Percentiles rank a stretch among this genome's conserved stretches.
Conservation (phyloP, 2,888 invertebrate species). For the Charanyca ferruginea region DNA sequence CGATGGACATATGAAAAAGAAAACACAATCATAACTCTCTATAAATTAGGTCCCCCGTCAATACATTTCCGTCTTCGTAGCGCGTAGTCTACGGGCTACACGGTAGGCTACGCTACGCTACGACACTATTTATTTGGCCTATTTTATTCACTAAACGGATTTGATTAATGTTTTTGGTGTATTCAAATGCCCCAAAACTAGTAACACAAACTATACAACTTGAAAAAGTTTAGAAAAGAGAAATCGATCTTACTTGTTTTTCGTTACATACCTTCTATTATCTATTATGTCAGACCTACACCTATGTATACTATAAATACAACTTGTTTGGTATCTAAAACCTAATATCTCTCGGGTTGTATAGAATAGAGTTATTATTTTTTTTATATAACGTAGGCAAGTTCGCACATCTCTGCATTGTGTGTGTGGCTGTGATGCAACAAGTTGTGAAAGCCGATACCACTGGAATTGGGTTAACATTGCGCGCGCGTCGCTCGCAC, state of each 20-base stretch:
- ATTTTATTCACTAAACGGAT: background rate
- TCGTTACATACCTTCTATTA: no score
- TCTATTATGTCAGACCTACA: background rate
- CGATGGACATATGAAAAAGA: background rate
- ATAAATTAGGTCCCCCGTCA: background rate
- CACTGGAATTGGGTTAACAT: conserved; percentile 83
- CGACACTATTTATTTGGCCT: background rate
- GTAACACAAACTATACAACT: conserved; percentile 16
- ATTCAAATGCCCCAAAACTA: conserved; percentile 2
- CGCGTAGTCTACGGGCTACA: conserved; percentile 10
- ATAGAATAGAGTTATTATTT: conserved; percentile 55
- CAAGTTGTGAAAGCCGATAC: conserved; percentile 87
- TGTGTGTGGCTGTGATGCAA: conserved; percentile 75
- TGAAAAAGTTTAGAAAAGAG: conserved; percentile 30
- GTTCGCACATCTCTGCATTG: conserved; percentile 67
- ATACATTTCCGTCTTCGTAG: conserved; percentile 23
- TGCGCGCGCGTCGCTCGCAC: conserved; percentile 68
- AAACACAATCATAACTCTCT: background rate
- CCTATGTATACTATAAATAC: background rate
- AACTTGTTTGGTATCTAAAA: conserved; percentile 6
- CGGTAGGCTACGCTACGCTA: conserved; percentile 6
- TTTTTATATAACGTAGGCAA: conserved; percentile 57
- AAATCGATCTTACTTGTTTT: conserved; percentile 26
- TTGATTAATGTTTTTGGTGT: background rate
- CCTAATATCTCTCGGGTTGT: conserved; percentile 22